phyloP scores from a whole-genome alignment of 2,797 vertebrate genomes.

The Pseudochromis fuscus region DNA sequence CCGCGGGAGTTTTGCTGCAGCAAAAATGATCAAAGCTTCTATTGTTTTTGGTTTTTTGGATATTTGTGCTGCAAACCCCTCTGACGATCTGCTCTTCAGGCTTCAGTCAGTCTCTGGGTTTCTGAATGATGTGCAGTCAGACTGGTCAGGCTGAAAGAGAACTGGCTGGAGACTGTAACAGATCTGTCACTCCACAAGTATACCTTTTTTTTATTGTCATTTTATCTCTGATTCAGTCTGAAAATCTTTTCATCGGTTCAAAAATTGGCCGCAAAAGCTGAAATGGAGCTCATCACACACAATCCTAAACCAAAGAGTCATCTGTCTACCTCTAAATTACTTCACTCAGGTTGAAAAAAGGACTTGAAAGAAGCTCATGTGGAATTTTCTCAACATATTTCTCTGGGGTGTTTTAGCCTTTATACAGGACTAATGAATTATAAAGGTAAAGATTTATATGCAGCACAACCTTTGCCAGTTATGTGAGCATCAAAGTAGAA shows the following conservation, averaged over 20 bases:
- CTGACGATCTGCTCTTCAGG: slow-evolving; percentile 24
- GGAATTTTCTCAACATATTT: slow-evolving; percentile 23
- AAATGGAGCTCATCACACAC: not conserved
- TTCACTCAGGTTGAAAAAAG: slow-evolving; percentile 17
- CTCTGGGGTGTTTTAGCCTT: slow-evolving; percentile 25
- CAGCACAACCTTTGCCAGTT: slow-evolving; percentile 32
- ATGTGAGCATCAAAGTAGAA: slow-evolving; percentile 40
- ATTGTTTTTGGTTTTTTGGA: slow-evolving; percentile 4
- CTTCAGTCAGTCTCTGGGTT: slow-evolving; percentile 12
- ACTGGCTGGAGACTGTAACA: slow-evolving; percentile 2
- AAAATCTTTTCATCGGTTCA: slow-evolving; percentile 14
- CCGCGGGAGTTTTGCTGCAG: slow-evolving; percentile 29
- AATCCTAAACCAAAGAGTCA: not conserved
- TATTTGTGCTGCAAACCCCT: slow-evolving; percentile 26
- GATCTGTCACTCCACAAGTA: slow-evolving; percentile 11
- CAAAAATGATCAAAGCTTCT: slow-evolving; percentile 36
- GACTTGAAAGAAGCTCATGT: slow-evolving; percentile 19
- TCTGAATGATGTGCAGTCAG: slow-evolving; percentile 17
- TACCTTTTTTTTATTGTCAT: not conserved
- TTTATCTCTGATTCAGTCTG: not conserved
- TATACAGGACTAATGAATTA: slow-evolving; percentile 55
- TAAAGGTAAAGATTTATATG: slow-evolving; percentile 49
- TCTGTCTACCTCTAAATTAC: slow-evolving; percentile 25
- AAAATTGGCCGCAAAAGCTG: slow-evolving; percentile 20
- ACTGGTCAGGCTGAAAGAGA: slow-evolving; percentile 38